Evolutionary conservation across 30 jellyfish, hydroid and myxozoan species (phyloP).

Genomic region (Hydractinia echinata): DNA sequence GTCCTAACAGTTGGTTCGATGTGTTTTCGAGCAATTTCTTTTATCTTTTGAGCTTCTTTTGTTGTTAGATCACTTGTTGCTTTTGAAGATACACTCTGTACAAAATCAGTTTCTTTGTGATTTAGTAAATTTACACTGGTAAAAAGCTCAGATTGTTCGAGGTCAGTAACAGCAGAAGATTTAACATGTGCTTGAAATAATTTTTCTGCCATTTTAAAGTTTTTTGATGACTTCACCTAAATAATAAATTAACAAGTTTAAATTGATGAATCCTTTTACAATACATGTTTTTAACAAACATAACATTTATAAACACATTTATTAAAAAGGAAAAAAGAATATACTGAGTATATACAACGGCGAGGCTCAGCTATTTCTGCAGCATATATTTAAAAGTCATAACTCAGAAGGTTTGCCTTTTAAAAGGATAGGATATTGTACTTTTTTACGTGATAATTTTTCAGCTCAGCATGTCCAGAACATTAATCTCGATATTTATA

Average conservation of each 20-base stretch:
- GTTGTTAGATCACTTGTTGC: neutral
- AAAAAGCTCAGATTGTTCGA: conserved; percentile 4
- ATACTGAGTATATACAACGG: no score
- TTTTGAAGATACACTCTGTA: neutral
- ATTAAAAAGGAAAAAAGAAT: no score
- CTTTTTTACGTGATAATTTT: no score
- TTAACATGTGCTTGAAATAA: conserved; percentile 3
- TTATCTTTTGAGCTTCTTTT: conserved; percentile 41
- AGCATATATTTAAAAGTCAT: no score
- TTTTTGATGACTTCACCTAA: neutral
- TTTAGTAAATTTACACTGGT: neutral
- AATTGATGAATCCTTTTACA: neutral
- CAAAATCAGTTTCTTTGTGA: neutral
- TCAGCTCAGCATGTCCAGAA: no score
- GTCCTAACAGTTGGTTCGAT: conserved; percentile 53
- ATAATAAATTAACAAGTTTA: neutral
- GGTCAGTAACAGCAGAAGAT: neutral
- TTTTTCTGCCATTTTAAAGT: neutral
- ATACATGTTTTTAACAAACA: no score
- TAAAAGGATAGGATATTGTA: no score
- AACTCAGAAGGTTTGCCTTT: no score
- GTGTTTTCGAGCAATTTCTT: conserved; percentile 49
- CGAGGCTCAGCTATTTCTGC: no score
- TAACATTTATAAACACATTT: no score
- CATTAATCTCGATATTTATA: no score